These are phyloP conservation scores for Myzus persicae DNA, from an alignment of 1,140 invertebrate species.

Conservation along the genomic window DNA sequence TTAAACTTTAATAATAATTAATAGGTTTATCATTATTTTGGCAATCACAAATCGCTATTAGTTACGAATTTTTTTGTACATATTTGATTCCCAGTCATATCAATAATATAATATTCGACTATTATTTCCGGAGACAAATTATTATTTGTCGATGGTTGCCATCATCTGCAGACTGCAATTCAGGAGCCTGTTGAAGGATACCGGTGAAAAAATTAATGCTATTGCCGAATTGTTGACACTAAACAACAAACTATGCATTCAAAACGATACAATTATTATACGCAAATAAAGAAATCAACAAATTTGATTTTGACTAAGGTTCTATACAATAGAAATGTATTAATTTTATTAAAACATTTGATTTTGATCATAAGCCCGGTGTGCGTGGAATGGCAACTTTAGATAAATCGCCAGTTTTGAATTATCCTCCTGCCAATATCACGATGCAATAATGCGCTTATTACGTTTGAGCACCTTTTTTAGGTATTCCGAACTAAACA, in stretches of 20 bases:
- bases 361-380: neutral
- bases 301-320: neutral
- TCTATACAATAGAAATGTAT: neutral
- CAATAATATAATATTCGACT: no score
- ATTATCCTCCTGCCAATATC: neutral
- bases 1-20: neutral
- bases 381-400: no score
- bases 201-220: neutral
- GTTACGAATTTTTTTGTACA: neutral
- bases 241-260: neutral
- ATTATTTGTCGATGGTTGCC: neutral
- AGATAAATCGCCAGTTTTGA: no score
- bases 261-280: neutral
- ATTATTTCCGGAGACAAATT: neutral
- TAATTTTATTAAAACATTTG: neutral
- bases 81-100: neutral
- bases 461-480: no score
- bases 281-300: neutral
- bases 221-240: neutral
- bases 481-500: no score
- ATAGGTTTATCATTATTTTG: neutral
- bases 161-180: neutral
- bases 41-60: neutral
- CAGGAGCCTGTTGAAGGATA: neutral
- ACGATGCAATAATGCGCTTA: neutral